These are phyloP conservation scores for Lagopus leucura DNA, from an alignment of 2,113 vertebrate species.

Conservation along the genomic window DNA sequence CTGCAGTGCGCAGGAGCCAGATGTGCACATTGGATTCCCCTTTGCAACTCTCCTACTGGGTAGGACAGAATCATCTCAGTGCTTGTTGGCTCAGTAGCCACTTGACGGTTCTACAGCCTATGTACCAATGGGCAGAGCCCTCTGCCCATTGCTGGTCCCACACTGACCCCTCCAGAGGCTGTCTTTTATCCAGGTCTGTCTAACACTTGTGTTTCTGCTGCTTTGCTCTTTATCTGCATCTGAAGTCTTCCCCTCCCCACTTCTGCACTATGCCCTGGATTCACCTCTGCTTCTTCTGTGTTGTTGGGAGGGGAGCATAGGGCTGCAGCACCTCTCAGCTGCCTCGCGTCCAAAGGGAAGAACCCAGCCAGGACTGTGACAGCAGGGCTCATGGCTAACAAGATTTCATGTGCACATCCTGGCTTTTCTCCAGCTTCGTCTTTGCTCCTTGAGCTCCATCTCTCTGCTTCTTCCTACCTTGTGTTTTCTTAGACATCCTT, in stretches of 20 bases:
- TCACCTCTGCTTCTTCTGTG: not conserved
- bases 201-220: not conserved
- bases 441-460: not conserved
- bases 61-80: not conserved
- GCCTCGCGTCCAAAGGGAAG: rapidly evolving
- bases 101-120: rapidly evolving
- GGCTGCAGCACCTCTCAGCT: rapidly evolving
- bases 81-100: rapidly evolving
- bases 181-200: not conserved
- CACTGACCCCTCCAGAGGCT: rapidly evolving
- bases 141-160: not conserved
- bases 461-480: not conserved
- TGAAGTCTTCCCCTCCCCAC: not conserved
- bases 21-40: not conserved
- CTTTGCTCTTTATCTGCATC: not conserved
- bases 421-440: not conserved
- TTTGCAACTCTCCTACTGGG: not conserved
- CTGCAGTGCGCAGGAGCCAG: rapidly evolving
- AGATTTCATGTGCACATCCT: rapidly evolving
- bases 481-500: not conserved
- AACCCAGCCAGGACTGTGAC: not conserved
- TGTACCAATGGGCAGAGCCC: rapidly evolving
- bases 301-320: not conserved
- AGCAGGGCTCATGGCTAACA: rapidly evolving
- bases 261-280: not conserved